Base-by-base conservation (phyloP, 2,888 invertebrate genomes). In the Drosophila kanekoi region DNA sequence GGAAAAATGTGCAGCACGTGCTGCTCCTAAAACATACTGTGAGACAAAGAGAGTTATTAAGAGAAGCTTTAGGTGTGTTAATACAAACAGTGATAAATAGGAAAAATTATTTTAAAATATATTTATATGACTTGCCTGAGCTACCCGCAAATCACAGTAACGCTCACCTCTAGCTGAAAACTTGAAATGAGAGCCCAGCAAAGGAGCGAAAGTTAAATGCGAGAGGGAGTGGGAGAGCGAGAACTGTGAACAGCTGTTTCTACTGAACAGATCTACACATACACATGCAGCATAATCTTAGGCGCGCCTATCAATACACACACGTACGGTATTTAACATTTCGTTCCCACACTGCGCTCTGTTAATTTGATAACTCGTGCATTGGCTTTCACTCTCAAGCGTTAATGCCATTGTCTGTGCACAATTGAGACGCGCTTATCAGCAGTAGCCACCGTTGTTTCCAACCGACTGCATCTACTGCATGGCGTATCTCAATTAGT, bases 401-500 rank as follows among this genome's bases (percentile, higher is more conserved):
- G 43, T 69, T 72, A 65, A 83, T 61, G 40, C 56, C 61, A 74
- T 86, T 81, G 87, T 81, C 65, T 59, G 60, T 28, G 18, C 28
- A 28, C 9, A 49, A 41, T 52, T 35, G 61, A 45, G 62, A 48
- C 18, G 11, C 43, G 51, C 72, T 87, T 81, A 81, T 87, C 85
- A 48, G 61, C 58, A 51, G 60, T 63, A 69, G 74, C 75, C 85
- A 84, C 48, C 53, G 79, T 45, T 72, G 53, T 69, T 81, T 81
- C 81, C 81, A 87, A 49, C 43, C 62, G 75, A 84, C 58, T 81
- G 87, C 72, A 35, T 47, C 47, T 54, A 49, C 75, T 81, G 81
- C 72, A 74, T 84, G 81, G 51, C 48, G 61, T 66, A 81, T 84
- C 74, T 84, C 74, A 87, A 77, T 66, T 76, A 57, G 49, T 48